Base-by-base conservation (phyloP, 2,797 vertebrate genomes). In the Sebastes taczanowskii region DNA sequence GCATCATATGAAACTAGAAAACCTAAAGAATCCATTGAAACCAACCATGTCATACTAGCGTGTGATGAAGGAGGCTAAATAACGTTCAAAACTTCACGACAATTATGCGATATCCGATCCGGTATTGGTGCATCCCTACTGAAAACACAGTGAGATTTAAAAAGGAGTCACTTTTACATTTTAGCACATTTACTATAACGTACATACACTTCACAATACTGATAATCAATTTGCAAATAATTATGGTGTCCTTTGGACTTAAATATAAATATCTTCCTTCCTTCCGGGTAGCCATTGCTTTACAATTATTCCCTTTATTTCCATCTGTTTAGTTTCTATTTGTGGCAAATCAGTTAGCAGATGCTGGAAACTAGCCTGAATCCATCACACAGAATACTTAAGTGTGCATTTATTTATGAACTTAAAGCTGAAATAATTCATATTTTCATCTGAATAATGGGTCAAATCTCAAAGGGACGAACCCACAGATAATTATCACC, bases 151-250 rank as follows among this genome's bases (percentile, higher is more conserved):
- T 20, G 25, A 73, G 14, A 70, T 42, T 53, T 76, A 56, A 59
- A 56, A 59, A 84, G 11, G 35, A 58, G 58, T 60, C 34, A 71
- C 62, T n/a, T 53, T 53, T 52, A 52, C 18, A 3, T 6, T 22
- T 34, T 34, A 60, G 8, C 2, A 30, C 49, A 35, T 71, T 79
- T 60, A 53, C 34, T 49, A 23, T 72, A 56, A 80, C 30, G 22
- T 46, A 22, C 65, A 35, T 14, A 7, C 52, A 72, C 8, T 38
- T 65, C 6, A 38, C 35, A 23, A 55, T 38, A 7, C 23, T 30
- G 59, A 55, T 55, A 23, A 52, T 9, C 18, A 52, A 34, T 71
- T 61, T 46, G n/a, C 22, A 46, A 32, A 64, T 14, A 2, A n/a
- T 69, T 22, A 11, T 30, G 10, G 6, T 27, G 14, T 30, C 30